A percentile compares a stretch with the other conserved stretches of the same genome.
These are phyloP conservation scores for Pygoscelis adeliae DNA, from an alignment of 2,113 vertebrate species.

Conservation along the genomic window DNA sequence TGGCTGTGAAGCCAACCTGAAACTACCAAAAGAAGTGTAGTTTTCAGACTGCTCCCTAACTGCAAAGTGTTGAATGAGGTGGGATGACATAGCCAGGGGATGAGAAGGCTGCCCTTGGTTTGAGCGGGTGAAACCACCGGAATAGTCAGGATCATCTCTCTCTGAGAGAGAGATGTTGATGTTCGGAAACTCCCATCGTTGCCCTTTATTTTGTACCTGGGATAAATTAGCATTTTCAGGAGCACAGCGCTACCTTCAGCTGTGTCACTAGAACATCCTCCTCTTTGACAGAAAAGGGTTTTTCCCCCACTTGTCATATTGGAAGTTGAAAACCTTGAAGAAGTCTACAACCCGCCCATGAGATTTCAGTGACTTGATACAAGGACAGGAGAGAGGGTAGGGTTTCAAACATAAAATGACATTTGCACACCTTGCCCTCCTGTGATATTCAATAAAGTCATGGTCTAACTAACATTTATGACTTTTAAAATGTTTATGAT, in stretches of 20 bases:
- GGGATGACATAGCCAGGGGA: neutral
- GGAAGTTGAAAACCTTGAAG: neutral
- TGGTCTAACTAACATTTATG: neutral
- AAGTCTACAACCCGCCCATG: neutral
- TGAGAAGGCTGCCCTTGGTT: neutral
- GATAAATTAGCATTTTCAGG: neutral
- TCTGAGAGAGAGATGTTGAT: neutral
- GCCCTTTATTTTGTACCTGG: neutral
- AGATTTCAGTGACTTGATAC: neutral
- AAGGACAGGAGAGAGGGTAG: neutral
- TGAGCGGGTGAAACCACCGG: neutral
- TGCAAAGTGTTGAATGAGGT: neutral
- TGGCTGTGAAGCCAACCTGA: neutral
- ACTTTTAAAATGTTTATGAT: neutral
- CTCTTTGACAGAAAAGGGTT: neutral
- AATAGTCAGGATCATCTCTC: neutral
- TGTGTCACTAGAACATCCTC: neutral
- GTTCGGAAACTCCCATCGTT: accelerated
- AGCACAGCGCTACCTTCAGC: neutral
- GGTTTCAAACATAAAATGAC: neutral
- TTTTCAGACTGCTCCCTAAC: neutral
- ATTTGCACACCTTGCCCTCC: neutral
- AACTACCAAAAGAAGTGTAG: neutral
- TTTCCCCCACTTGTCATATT: neutral
- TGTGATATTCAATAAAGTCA: neutral